phyloP scores from a whole-genome alignment of 2,888 invertebrate species.

The Drosophila atripex region DNA sequence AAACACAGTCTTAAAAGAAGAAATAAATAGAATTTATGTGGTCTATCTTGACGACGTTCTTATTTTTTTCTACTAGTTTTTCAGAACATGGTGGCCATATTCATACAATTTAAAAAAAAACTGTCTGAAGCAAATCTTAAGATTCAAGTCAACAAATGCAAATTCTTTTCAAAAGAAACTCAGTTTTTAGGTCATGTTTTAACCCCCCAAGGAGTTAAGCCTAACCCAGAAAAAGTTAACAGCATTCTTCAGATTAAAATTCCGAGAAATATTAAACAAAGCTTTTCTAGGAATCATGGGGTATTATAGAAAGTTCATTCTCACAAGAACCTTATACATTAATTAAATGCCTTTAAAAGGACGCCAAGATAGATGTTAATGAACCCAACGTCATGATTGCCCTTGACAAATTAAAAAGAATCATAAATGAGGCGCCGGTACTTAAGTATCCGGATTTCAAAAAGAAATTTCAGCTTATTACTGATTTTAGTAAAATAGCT shows the following conservation, averaged over 20 bases:
- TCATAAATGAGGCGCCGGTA: constrained; percentile 31
- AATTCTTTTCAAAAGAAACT: constrained; percentile 16
- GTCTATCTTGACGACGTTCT: constrained; percentile 32
- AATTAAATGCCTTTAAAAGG: constrained; percentile 44
- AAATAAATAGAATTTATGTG: constrained; percentile 16
- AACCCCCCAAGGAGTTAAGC: not conserved
- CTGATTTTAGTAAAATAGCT: too few species aligned
- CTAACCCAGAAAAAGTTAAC: constrained; percentile 9
- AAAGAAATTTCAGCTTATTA: too few species aligned
- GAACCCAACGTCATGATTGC: constrained; percentile 21
- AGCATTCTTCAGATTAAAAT: constrained; percentile 28
- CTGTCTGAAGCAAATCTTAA: constrained; percentile 14
- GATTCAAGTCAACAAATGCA: constrained; percentile 25
- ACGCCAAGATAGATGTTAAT: constrained; percentile 7
- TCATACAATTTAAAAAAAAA: constrained; percentile 23
- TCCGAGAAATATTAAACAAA: constrained; percentile 26
- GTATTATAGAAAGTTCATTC: constrained; percentile 11
- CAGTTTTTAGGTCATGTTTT: not conserved
- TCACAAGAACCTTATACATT: constrained; percentile 36
- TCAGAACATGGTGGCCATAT: constrained; percentile 28
- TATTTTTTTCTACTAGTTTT: constrained; percentile 43
- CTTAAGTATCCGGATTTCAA: constrained; percentile 31
- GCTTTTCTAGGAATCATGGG: constrained; percentile 34
- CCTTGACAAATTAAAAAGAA: constrained; percentile 31
- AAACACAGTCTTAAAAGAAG: constrained; percentile 15